These are phyloP conservation scores for Furcula furcula DNA, from an alignment of 2,888 invertebrate species.

Conservation along the genomic window DNA sequence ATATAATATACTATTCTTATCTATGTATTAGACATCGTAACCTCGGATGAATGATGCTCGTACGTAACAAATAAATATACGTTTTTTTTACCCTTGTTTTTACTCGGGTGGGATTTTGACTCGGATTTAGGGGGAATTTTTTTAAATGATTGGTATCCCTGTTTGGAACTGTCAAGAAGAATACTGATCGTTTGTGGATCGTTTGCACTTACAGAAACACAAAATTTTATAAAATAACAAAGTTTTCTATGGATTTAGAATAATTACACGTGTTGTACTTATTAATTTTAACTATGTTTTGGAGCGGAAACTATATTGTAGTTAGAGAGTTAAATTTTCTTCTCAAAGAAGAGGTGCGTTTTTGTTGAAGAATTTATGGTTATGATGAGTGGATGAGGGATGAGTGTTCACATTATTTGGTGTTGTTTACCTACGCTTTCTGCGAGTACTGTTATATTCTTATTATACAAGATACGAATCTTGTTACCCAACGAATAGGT, in stretches of 20 bases:
- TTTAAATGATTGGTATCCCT: conserved; percentile 28
- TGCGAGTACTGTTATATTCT: conserved; percentile 5
- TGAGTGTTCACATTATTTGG: conserved; percentile 34
- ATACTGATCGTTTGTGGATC: conserved; percentile 72
- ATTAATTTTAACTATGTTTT: conserved; percentile 87
- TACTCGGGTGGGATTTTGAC: neutral
- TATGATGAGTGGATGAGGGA: conserved; percentile 51
- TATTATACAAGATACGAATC: too few relatives aligned
- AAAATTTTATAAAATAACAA: conserved; percentile 55
- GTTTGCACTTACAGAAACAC: conserved; percentile 60
- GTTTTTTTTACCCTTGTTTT: too few relatives aligned
- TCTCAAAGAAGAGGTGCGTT: conserved; percentile 88
- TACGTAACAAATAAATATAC: too few relatives aligned
- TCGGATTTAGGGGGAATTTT: neutral
- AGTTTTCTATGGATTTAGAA: conserved; percentile 72
- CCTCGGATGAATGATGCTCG: too few relatives aligned
- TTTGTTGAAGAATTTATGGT: conserved; percentile 66
- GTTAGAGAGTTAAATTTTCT: conserved; percentile 89
- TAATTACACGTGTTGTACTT: conserved; percentile 60
- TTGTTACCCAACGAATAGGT: too few relatives aligned
- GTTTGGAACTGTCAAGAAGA: conserved; percentile 52
- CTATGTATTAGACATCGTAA: too few relatives aligned
- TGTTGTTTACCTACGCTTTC: conserved; percentile 23
- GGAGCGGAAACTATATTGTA: conserved; percentile 88
- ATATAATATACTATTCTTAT: too few relatives aligned